Percentiles rank a stretch among this genome's conserved stretches.
Evolutionary conservation across 1,140 invertebrate genomes (phyloP).

Genomic region (Aphelinus atriplicis): DNA sequence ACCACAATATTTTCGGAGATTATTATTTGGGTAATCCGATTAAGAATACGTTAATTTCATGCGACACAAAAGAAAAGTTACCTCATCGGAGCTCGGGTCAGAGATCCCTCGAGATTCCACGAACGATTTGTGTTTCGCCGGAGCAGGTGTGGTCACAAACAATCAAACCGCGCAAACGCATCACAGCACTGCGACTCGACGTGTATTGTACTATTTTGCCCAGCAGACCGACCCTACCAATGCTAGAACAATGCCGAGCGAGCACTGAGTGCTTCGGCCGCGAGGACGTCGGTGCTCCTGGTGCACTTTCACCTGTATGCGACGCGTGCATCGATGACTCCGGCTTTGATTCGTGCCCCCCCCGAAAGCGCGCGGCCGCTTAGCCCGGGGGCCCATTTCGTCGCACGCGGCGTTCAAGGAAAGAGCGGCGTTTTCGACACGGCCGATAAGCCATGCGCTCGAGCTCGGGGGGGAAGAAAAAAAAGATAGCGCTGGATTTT

Average conservation of each 20-base stretch:
- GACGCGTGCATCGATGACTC: background rate
- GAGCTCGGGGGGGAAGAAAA: background rate
- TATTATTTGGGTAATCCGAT: too few relatives aligned
- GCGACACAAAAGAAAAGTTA: too few relatives aligned
- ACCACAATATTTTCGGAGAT: too few relatives aligned
- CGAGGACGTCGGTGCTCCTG: background rate
- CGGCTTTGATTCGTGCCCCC: background rate
- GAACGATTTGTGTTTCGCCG: too few relatives aligned
- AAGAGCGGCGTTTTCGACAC: background rate
- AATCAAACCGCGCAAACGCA: too few relatives aligned
- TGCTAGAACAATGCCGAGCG: background rate
- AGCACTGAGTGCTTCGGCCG: background rate
- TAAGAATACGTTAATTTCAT: too few relatives aligned
- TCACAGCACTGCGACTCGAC: too few relatives aligned
- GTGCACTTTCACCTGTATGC: conserved; percentile 21
- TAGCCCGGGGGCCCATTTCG: conserved; percentile 7
- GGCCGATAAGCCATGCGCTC: background rate
- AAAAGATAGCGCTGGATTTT: background rate
- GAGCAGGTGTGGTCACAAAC: too few relatives aligned
- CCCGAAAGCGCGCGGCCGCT: background rate
- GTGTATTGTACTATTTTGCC: too few relatives aligned
- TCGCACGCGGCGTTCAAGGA: background rate
- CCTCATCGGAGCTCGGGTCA: too few relatives aligned
- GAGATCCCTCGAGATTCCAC: too few relatives aligned
- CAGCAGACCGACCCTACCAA: too few relatives aligned